Base-by-base conservation (phyloP, 2,888 invertebrate species). In the Diplazon laetatorius region DNA sequence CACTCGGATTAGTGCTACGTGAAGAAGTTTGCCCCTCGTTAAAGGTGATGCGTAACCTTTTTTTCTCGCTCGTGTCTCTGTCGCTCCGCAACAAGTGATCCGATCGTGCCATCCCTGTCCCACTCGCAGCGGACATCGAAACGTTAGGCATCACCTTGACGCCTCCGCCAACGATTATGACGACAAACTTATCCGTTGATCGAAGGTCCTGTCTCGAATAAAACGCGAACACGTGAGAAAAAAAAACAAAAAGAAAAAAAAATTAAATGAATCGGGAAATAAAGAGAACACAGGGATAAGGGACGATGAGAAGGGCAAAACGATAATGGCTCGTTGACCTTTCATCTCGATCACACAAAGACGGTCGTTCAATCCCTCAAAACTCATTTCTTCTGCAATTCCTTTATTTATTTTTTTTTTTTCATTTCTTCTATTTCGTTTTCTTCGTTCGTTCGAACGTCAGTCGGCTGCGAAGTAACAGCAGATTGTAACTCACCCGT, bases 151-250 rank as follows among this genome's bases (percentile, higher is more conserved):
- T 12, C 52, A 52, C 60, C 37, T 9, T 52, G 20, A 42, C 39
- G 20, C 37, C 46, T 50, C 42, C 20, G 52, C 6, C n/a, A 2
- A 42, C 22, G 50, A 52, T 60, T 68, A 50, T 44, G 12, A 44
- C 50, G 44, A 37, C 16, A 39, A 55, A 63, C n/a, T 37, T 52
- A 14, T 48, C 20, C 18, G 44, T 69, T 69, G 46, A 69, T 69
- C 62, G 55, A 12, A 55, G 22, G 37, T 57, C 52, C 69, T 46
- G 37, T 69, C 63, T 16, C n/a, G 16, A 14, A 57, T 20, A 2
- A 44, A 30, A 20, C 9, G 20, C 10, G 30, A 8, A 20, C 22
- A 35, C 5, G n/a, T 10, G 4, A n/a, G 2, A 14, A 62, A 16
- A 20, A 48, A 69, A 69, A 63, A 63, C 9, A 6, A 14, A 30